phyloP scores from a whole-genome alignment of 2,888 invertebrate genomes.

The Formica aserva region DNA sequence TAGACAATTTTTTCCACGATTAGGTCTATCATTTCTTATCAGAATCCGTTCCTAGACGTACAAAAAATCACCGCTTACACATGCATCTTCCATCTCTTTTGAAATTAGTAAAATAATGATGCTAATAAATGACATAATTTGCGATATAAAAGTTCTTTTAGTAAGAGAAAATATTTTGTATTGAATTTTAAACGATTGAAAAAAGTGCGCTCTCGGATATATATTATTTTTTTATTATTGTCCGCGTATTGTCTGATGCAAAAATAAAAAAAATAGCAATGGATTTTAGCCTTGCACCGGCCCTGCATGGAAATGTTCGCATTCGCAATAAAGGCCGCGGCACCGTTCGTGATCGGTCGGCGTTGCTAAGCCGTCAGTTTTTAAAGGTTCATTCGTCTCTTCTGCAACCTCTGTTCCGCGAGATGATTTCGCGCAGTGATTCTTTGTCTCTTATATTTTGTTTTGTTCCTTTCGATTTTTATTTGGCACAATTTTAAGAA shows the following conservation, averaged over 20 bases:
- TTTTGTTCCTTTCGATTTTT: neutral
- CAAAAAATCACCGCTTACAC: neutral
- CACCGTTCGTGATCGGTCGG: constrained; percentile 46
- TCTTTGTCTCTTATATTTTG: neutral
- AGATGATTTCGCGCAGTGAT: neutral
- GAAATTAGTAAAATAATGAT: neutral
- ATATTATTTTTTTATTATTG: neutral
- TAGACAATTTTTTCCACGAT: neutral
- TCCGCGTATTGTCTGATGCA: neutral
- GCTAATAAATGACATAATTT: neutral
- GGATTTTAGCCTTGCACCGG: neutral
- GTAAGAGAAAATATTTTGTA: neutral
- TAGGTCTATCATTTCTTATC: neutral
- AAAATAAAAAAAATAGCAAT: neutral
- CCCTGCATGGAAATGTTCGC: constrained; percentile 27
- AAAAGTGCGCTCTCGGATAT: neutral
- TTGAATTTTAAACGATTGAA: neutral
- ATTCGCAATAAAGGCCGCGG: constrained; percentile 38
- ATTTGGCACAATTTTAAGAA: neutral
- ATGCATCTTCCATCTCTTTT: neutral
- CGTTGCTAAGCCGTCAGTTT: constrained; percentile 30
- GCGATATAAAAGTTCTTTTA: neutral
- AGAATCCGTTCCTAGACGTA: neutral
- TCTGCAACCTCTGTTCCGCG: neutral
- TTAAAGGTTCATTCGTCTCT: constrained; percentile 18